phyloP scores from a whole-genome alignment of 2,888 invertebrate species.

The Drosophila quasianomalipes region DNA sequence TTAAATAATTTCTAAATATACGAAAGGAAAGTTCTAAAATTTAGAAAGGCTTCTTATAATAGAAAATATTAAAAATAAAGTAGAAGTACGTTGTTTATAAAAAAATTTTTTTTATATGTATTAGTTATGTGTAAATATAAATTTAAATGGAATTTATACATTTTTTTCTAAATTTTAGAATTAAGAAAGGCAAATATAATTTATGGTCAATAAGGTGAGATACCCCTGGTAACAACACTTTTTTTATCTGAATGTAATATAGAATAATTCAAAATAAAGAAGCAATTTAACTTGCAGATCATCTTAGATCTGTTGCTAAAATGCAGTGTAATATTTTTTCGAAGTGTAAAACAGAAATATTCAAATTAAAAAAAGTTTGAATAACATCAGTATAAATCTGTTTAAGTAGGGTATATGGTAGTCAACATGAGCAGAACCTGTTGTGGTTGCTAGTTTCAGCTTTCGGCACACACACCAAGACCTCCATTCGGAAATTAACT shows the following conservation, averaged over 20 bases:
- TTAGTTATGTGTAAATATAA: background rate
- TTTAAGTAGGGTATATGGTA: background rate
- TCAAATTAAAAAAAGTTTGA: background rate
- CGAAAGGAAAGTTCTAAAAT: background rate
- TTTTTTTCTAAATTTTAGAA: background rate
- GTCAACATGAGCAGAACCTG: background rate
- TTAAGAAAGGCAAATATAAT: background rate
- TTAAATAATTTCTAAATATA: background rate
- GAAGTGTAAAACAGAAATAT: too few relatives aligned
- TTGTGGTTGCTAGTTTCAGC: slow-evolving; percentile 37
- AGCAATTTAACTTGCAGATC: too few relatives aligned
- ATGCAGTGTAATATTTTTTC: background rate
- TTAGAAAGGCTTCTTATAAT: background rate
- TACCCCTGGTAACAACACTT: background rate
- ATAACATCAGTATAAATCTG: background rate
- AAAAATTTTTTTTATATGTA: too few relatives aligned
- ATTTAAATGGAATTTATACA: too few relatives aligned
- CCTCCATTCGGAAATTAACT: slow-evolving; percentile 31
- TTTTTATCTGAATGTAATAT: too few relatives aligned
- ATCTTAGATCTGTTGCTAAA: background rate
- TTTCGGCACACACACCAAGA: slow-evolving; percentile 49
- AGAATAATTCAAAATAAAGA: too few relatives aligned
- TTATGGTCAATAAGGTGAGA: background rate
- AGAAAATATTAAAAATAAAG: background rate
- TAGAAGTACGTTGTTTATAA: background rate